Evolutionary conservation across 1,140 invertebrate species (phyloP).

Genomic region (Anadara kagoshimensis): DNA sequence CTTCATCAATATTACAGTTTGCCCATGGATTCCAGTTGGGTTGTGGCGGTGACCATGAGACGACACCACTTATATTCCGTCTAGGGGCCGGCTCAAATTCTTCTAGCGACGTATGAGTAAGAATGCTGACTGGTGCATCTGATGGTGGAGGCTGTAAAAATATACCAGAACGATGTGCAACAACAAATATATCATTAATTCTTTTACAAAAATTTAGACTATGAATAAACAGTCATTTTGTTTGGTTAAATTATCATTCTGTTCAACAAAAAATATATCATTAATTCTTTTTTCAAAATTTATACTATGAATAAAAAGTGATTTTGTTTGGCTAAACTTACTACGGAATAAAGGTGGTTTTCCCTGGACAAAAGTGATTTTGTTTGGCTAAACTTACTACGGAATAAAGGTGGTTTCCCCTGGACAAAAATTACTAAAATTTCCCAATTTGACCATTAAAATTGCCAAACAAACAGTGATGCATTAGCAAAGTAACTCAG

Average conservation of each 20-base stretch:
- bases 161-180: not conserved
- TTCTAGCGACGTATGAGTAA: conserved; percentile 73
- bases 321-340: too few relatives aligned
- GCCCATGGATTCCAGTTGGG: conserved; percentile 98
- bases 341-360: too few relatives aligned
- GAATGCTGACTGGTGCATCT: conserved; percentile 43
- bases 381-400: too few relatives aligned
- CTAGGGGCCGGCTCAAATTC: conserved; percentile 77
- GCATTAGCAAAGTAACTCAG: too few relatives aligned
- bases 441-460: too few relatives aligned
- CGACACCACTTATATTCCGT: conserved; percentile 81
- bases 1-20: conserved; percentile 95
- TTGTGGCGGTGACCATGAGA: conserved; percentile 95
- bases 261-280: too few relatives aligned
- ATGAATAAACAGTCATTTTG: not conserved
- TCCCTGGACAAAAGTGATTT: too few relatives aligned
- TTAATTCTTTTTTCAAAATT: too few relatives aligned
- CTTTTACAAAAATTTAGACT: not conserved
- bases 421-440: too few relatives aligned
- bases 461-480: too few relatives aligned
- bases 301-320: too few relatives aligned
- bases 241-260: not conserved
- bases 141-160: conserved; percentile 16
- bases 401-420: too few relatives aligned
- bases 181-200: not conserved